Conservation (phyloP, 2,888 invertebrate genomes). For the Amphipoea oculea region DNA sequence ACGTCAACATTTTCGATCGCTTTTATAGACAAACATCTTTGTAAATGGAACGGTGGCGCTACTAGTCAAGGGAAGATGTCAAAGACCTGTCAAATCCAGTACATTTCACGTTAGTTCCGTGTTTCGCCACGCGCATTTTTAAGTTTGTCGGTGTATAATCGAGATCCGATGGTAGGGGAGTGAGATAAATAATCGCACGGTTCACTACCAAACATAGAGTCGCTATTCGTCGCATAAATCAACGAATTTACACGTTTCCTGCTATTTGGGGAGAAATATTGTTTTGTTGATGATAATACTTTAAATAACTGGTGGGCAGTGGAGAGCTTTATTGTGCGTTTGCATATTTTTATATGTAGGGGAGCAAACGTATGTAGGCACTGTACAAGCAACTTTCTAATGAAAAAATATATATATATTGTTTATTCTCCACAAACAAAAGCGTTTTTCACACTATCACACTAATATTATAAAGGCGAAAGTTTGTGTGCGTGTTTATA, state of each 20-base stretch:
- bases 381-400: background rate
- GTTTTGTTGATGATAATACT: constrained; percentile 48
- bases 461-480: too few relatives aligned
- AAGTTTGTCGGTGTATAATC: constrained; percentile 29
- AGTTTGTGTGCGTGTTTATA: too few relatives aligned
- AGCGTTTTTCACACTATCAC: background rate
- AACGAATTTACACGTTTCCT: constrained; percentile 74
- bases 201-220: constrained; percentile 65
- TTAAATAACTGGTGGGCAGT: constrained; percentile 30
- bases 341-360: background rate
- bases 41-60: constrained; percentile 26
- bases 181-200: constrained; percentile 74
- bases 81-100: background rate
- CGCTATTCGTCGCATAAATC: constrained; percentile 79
- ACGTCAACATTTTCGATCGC: constrained; percentile 49
- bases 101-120: constrained; percentile 11
- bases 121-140: constrained; percentile 20
- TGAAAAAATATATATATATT: background rate
- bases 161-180: constrained; percentile 61
- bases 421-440: too few relatives aligned
- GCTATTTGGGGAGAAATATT: constrained; percentile 62
- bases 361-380: background rate
- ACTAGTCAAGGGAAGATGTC: constrained; percentile 5
- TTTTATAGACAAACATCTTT: constrained; percentile 32
- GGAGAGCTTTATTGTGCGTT: constrained; percentile 15